Percentiles rank a stretch among this genome's conserved stretches.
phyloP scores from a whole-genome alignment of 1,140 invertebrate species.

The Heliothis virescens region DNA sequence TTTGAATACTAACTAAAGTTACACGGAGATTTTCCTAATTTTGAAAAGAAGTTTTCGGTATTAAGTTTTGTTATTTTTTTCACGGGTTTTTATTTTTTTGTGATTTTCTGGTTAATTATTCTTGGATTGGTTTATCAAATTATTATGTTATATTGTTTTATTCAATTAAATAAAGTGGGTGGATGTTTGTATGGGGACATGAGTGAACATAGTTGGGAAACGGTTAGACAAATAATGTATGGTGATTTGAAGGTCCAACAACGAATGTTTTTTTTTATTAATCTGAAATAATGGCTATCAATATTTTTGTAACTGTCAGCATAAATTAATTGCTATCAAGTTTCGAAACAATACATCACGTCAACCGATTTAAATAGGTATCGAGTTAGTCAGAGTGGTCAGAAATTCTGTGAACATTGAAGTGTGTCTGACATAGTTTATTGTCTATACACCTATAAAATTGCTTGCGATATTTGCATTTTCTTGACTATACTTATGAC shows the following conservation, averaged over 20 bases:
- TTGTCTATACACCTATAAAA: conserved; percentile 28
- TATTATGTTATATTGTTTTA: too few species aligned
- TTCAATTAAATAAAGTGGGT: too few species aligned
- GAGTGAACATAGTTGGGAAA: too few species aligned
- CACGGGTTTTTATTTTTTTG: not conserved
- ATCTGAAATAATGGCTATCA: too few species aligned
- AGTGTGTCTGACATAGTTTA: conserved; percentile 19
- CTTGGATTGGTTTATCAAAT: not conserved
- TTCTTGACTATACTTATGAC: conserved; percentile 30
- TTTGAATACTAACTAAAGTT: conserved; percentile 47
- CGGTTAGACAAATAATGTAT: too few species aligned
- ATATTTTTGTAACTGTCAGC: too few species aligned
- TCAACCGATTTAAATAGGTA: not conserved
- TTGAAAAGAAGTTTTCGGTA: conserved; percentile 14
- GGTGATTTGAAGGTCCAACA: too few species aligned
- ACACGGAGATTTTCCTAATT: conserved; percentile 9
- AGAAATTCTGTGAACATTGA: conserved; percentile 13
- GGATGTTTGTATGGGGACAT: too few species aligned
- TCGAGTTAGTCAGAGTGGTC: not conserved
- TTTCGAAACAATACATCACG: too few species aligned
- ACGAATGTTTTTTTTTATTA: too few species aligned
- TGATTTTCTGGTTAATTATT: not conserved
- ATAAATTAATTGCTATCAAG: too few species aligned
- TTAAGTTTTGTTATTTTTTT: not conserved
- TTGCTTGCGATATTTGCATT: conserved; percentile 29